A percentile compares a stretch with the other conserved stretches of the same genome.
phyloP scores from a whole-genome alignment of 1,140 invertebrate genomes.

The Drosophila kurseongensis region DNA sequence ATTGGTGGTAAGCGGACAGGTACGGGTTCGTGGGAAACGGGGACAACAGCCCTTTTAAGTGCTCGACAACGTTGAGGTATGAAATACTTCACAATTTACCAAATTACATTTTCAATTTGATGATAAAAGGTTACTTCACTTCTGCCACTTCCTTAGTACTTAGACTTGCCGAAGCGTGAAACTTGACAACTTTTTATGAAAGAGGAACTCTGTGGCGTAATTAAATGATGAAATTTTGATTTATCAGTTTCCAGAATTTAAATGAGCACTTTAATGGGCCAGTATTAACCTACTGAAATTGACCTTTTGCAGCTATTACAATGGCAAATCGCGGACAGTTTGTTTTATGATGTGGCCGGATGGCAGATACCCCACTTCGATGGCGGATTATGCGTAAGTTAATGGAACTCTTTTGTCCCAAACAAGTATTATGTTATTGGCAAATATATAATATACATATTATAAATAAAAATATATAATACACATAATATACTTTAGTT shows the following conservation, averaged over 20 bases:
- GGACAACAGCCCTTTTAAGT: conserved; percentile 50
- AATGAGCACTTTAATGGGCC: conserved; percentile 7
- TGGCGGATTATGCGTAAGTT: conserved; percentile 87
- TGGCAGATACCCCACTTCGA: conserved; percentile 86
- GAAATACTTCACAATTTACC: conserved; percentile 62
- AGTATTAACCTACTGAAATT: conserved; percentile 10
- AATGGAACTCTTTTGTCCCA: background rate
- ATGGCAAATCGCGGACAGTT: conserved; percentile 86
- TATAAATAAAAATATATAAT: background rate
- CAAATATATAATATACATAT: background rate
- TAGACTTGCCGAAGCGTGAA: conserved; percentile 18
- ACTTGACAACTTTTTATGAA: conserved; percentile 29
- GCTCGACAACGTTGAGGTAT: conserved; percentile 37
- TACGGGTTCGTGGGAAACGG: background rate
- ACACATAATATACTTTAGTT: too few relatives aligned
- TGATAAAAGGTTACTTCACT: conserved; percentile 2
- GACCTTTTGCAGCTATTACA: conserved; percentile 84
- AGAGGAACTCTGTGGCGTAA: conserved; percentile 10
- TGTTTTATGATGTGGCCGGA: conserved; percentile 89
- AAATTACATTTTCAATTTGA: conserved; percentile 76
- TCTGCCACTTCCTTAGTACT: background rate
- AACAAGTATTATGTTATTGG: background rate
- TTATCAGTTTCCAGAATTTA: conserved; percentile 10
- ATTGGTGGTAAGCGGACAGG: conserved; percentile 22
- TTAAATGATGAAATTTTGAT: conserved; percentile 45